Evolutionary conservation across 2,888 invertebrate species (phyloP).

Genomic region (Altica lythri): DNA sequence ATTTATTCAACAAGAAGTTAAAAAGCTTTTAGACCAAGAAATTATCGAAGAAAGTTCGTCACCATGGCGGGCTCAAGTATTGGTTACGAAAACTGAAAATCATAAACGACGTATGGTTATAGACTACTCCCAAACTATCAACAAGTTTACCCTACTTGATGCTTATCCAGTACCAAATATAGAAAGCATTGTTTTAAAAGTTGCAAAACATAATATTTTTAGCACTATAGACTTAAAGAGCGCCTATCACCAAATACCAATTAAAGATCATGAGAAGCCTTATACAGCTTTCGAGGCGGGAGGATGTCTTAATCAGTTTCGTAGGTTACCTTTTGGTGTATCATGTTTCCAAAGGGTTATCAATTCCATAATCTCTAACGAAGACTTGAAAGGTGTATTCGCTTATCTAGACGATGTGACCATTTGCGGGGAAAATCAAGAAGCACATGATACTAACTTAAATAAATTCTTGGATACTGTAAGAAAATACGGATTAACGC

Average conservation of each 20-base stretch:
- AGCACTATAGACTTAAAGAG: constrained; percentile 20
- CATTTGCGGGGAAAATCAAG: too few species aligned
- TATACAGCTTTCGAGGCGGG: constrained; percentile 22
- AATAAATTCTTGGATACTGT: constrained; percentile 2
- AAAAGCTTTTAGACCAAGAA: constrained; percentile 4
- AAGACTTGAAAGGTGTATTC: constrained; percentile 1
- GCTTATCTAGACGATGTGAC: constrained; percentile 5
- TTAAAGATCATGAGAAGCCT: constrained; percentile 11
- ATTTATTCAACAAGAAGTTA: constrained; percentile 15
- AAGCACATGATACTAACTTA: background rate
- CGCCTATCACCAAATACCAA: constrained; percentile 22
- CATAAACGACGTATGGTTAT: constrained; percentile 38
- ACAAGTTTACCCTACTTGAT: constrained; percentile 36
- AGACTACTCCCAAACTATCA: constrained; percentile 41
- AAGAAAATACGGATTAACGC: background rate
- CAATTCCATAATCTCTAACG: too few species aligned
- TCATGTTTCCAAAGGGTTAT: background rate
- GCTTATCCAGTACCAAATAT: constrained; percentile 36
- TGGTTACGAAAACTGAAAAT: constrained; percentile 27
- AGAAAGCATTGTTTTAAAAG: constrained; percentile 7
- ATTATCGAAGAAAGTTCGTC: constrained; percentile 25
- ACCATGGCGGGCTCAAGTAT: constrained; percentile 32
- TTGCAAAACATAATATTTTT: constrained; percentile 8
- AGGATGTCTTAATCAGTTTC: constrained; percentile 19
- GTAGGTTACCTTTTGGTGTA: constrained; percentile 15